These are phyloP conservation scores for Drosophila rellima DNA, from an alignment of 2,888 invertebrate genomes.

Conservation along the genomic window DNA sequence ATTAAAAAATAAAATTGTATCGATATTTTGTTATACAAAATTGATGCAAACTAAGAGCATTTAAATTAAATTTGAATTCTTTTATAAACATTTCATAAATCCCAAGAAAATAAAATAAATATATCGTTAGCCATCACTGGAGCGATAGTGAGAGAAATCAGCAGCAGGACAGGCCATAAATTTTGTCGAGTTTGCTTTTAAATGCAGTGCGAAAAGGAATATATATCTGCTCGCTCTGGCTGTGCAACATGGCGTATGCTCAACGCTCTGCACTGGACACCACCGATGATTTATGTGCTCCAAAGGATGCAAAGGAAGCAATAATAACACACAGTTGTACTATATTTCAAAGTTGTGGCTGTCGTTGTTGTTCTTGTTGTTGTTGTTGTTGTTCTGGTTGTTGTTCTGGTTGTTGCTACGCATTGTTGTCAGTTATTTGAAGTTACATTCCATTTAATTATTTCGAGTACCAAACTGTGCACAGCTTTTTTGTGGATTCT, in stretches of 20 bases:
- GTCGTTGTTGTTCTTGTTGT: background rate
- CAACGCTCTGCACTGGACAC: conserved; percentile 28
- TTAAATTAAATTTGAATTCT: no score
- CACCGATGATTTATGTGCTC: conserved; percentile 48
- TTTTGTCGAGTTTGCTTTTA: conserved; percentile 13
- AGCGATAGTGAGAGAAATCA: background rate
- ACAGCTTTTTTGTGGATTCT: conserved; percentile 35
- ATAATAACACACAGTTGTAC: conserved; percentile 6
- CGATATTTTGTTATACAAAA: no score
- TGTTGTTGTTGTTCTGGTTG: background rate
- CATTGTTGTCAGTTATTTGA: conserved; percentile 2
- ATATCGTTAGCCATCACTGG: no score
- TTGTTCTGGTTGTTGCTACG: background rate
- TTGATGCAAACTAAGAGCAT: no score
- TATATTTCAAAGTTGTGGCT: background rate
- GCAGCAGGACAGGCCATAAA: conserved; percentile 39
- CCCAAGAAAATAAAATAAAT: no score
- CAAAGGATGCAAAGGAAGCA: conserved; percentile 29
- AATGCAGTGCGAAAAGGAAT: conserved; percentile 16
- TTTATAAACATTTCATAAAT: no score
- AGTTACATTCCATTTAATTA: conserved; percentile 22
- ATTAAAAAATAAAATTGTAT: no score
- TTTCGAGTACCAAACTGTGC: conserved; percentile 27
- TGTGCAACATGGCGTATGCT: conserved; percentile 43
- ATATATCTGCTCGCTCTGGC: background rate